Evolutionary conservation across 1,140 invertebrate species (phyloP).

Genomic region (Bicyclus anynana): DNA sequence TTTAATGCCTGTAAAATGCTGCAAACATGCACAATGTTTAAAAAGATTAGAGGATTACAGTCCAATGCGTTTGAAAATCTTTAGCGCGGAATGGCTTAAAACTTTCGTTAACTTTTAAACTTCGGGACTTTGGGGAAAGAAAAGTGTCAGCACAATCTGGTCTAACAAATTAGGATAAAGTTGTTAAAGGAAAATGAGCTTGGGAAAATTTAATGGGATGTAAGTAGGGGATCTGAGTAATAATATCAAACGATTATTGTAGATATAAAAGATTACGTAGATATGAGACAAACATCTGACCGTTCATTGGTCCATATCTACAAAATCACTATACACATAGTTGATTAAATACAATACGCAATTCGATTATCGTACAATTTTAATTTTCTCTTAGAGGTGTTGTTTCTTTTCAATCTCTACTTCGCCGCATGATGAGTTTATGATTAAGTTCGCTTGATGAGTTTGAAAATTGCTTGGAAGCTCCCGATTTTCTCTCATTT

Average conservation of each 20-base stretch:
- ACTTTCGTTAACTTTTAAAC: slow-evolving; percentile 11
- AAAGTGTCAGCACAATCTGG: slow-evolving; percentile 11
- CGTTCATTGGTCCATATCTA: too few species aligned
- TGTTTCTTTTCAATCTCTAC: too few species aligned
- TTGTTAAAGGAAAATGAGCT: background rate
- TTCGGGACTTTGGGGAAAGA: slow-evolving; percentile 8
- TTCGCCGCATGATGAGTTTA: too few species aligned
- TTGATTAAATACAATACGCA: too few species aligned
- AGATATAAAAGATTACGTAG: background rate
- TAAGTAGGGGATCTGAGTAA: background rate
- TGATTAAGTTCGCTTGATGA: too few species aligned
- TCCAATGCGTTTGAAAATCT: slow-evolving; percentile 13
- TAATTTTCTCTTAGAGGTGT: too few species aligned
- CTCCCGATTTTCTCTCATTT: too few species aligned
- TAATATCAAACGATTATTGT: background rate
- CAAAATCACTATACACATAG: too few species aligned
- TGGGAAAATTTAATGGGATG: background rate
- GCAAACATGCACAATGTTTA: slow-evolving; percentile 1
- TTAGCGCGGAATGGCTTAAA: slow-evolving; percentile 15
- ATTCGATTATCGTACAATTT: too few species aligned
- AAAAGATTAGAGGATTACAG: slow-evolving; percentile 16
- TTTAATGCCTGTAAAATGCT: slow-evolving; percentile 4
- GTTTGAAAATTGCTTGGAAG: too few species aligned
- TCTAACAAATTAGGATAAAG: slow-evolving; percentile 4
- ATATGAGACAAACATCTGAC: too few species aligned